Conservation (phyloP, 2,888 invertebrate genomes). For the Glaucopsyche alexis region DNA sequence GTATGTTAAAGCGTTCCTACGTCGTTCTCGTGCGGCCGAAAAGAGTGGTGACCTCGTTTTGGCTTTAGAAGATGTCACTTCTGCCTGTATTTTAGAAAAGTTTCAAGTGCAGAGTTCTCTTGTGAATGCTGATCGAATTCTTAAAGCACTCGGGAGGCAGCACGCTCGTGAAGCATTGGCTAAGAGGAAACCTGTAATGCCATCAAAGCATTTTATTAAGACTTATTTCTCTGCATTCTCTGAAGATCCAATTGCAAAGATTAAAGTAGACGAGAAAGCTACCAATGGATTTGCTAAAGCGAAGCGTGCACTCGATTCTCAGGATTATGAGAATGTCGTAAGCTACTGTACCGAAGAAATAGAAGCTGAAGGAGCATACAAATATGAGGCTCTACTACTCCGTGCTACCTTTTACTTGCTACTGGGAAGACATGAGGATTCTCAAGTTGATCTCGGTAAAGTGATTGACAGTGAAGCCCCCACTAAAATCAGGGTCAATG, state of each 20-base stretch:
- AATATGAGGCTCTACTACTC: constrained; percentile 87
- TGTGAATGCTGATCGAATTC: constrained; percentile 91
- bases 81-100: constrained; percentile 93
- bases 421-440: constrained; percentile 86
- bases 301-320: constrained; percentile 83
- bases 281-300: constrained; percentile 85
- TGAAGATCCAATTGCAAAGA: constrained; percentile 88
- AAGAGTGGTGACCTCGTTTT: constrained; percentile 87
- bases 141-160: constrained; percentile 88
- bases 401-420: constrained; percentile 92
- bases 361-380: constrained; percentile 81
- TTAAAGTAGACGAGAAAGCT: constrained; percentile 66
- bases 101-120: constrained; percentile 91
- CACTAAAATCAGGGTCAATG: constrained; percentile 87
- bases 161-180: constrained; percentile 88
- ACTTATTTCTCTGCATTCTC: constrained; percentile 94
- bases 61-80: constrained; percentile 95
- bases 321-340: constrained; percentile 89
- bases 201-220: constrained; percentile 91
- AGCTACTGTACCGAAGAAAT: constrained; percentile 90
- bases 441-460: constrained; percentile 85
- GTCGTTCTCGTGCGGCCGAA: constrained; percentile 92
- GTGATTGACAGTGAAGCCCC: constrained; percentile 84
- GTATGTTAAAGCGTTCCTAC: constrained; percentile 92
- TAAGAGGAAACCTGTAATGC: constrained; percentile 85